Conservation (phyloP, 2,113 vertebrate genomes). For the Bos taurus region ARS-UCD2.0 NC_037339.1:21741501-21742000, state of each 20-base stretch:
- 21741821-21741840: not conserved
- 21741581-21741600: not conserved
- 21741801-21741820: not conserved
- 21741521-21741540: accelerated
- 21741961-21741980: not conserved
- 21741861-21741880: not conserved
- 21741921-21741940: not conserved
- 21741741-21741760: not conserved
- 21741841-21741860: not conserved
- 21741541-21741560: not conserved
- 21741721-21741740: not conserved
- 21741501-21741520: not conserved
- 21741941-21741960: not conserved
- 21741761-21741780: not conserved
- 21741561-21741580: not conserved
- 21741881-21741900: not conserved
- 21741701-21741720: not conserved
- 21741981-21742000: not conserved
- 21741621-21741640: not conserved
- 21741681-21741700: not conserved
- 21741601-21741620: not conserved
- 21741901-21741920: too few relatives aligned
- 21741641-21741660: not conserved
- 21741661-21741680: not conserved
- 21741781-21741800: not conserved